These are phyloP conservation scores for Baryphthengus martii DNA, from an alignment of 2,113 vertebrate species.

Conservation along the genomic window DNA sequence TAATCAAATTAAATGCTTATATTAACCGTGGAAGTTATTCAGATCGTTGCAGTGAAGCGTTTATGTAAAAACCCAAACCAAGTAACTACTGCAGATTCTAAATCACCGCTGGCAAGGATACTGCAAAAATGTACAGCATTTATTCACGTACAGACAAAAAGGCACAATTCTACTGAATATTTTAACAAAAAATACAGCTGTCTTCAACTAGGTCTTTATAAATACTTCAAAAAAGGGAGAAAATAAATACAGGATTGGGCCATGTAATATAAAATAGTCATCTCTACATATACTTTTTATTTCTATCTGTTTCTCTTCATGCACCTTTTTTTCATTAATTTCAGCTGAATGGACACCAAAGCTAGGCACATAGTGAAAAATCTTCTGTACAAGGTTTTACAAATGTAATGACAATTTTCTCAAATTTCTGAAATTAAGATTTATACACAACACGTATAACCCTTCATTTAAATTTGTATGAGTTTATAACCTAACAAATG, in stretches of 20 bases:
- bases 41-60: not conserved
- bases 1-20: not conserved
- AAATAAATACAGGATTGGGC: constrained; percentile 85
- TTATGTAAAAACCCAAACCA: not conserved
- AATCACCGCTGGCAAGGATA: constrained; percentile 41
- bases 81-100: not conserved
- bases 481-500: constrained; percentile 71
- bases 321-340: constrained; percentile 77
- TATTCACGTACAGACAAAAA: constrained; percentile 87
- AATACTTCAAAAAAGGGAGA: constrained; percentile 82
- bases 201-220: constrained; percentile 85
- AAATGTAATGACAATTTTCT: constrained; percentile 72
- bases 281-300: constrained; percentile 82
- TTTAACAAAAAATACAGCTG: constrained; percentile 86
- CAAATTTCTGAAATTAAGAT: constrained; percentile 60
- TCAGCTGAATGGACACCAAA: constrained; percentile 82
- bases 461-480: constrained; percentile 66
- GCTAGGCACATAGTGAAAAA: constrained; percentile 85
- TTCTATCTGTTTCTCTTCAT: constrained; percentile 76
- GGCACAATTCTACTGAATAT: constrained; percentile 85
- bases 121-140: constrained; percentile 87
- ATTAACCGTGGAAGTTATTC: not conserved
- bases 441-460: constrained; percentile 71
- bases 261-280: constrained; percentile 85
- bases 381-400: constrained; percentile 79